phyloP scores from a whole-genome alignment of 64 coral and sea anemone species.

The Anthopleura sola region DNA sequence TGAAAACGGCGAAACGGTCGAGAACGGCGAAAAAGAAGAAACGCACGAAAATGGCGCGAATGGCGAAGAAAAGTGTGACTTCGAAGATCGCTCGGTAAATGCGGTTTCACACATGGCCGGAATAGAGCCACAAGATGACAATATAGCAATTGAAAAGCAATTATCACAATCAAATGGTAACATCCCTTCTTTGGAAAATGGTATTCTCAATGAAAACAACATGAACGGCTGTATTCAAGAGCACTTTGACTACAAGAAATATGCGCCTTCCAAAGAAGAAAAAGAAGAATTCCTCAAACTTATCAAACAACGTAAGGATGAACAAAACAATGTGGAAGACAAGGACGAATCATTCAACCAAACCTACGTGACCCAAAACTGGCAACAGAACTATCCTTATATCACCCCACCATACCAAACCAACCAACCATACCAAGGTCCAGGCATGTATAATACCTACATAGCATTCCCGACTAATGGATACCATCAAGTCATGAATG shows the following conservation, averaged over 20 bases:
- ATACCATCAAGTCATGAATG: slow-evolving; percentile 57
- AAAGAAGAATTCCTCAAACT: slow-evolving; percentile 81
- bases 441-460: slow-evolving; percentile 24
- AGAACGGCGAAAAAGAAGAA: slow-evolving; percentile 42
- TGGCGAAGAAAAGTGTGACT: slow-evolving; percentile 46
- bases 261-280: slow-evolving; percentile 61
- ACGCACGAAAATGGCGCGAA: slow-evolving; percentile 50
- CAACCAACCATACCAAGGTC: slow-evolving; percentile 24
- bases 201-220: slow-evolving; percentile 29
- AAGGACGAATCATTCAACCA: slow-evolving; percentile 49
- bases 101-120: slow-evolving; percentile 45
- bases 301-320: slow-evolving; percentile 77
- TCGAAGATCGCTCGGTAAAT: slow-evolving; percentile 34
- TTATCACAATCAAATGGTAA: slow-evolving; percentile 75
- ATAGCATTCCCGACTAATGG: slow-evolving; percentile 51
- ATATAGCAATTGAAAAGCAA: slow-evolving; percentile 80
- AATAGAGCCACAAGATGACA: slow-evolving; percentile 60
- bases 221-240: slow-evolving; percentile 37
- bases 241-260: slow-evolving; percentile 92
- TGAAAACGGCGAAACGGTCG: slow-evolving; percentile 20
- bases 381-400: slow-evolving; percentile 68
- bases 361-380: slow-evolving; percentile 29
- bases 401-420: slow-evolving; percentile 48
- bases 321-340: slow-evolving; percentile 39
- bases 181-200: slow-evolving; percentile 46